Base-by-base conservation (phyloP, 2,113 vertebrate genomes). In the Rhinogobius similis region DNA sequence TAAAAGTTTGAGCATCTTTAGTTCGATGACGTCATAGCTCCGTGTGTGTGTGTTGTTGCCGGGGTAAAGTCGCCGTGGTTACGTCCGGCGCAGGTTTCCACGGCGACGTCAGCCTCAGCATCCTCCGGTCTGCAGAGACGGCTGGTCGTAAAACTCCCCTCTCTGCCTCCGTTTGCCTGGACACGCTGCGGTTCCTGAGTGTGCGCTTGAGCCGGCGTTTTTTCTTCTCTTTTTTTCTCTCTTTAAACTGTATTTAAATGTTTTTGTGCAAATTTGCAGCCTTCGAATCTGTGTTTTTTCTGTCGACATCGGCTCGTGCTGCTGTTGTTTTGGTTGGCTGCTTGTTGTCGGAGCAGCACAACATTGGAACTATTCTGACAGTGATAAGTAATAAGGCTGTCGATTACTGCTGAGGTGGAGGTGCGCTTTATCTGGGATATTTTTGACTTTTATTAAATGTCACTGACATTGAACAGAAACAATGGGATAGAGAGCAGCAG, bases 31-130 rank as follows among this genome's bases (percentile, higher is more conserved):
- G 26, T 29, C 55, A 58, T 26, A 27, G 5, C 24, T 3, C 24
- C 20, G 36, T 39, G 48, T 61, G 58, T 55, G 64, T 72, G 81
- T 78, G 73, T 76, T 83, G 80, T 86, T 89, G 82, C 84, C 86
- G 73, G 81, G 79, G 69, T 82, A 86, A 88, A 87, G 67, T 76
- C 81, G 84, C 84, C 82, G 78, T 78, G 76, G 84, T 88, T 87
- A 77, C 77, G 82, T 79, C 74, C 83, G 26, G 55, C 20, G 29
- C 58, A 11, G 58, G 58, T 61, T 61, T n/a, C 58, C 58, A 61
- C 29, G 58, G 58, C 29, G 18, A 61, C 58, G 29, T 27, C 55
- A n/a, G 58, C 58, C 10, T 20, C 29, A 61, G 58, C 58, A 38
- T 61, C 56, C 56, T 59, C 26, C 0, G 55, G 26, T 61, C 29